Conservation (phyloP, 2,888 invertebrate species). For the Melitaea athalia region DNA sequence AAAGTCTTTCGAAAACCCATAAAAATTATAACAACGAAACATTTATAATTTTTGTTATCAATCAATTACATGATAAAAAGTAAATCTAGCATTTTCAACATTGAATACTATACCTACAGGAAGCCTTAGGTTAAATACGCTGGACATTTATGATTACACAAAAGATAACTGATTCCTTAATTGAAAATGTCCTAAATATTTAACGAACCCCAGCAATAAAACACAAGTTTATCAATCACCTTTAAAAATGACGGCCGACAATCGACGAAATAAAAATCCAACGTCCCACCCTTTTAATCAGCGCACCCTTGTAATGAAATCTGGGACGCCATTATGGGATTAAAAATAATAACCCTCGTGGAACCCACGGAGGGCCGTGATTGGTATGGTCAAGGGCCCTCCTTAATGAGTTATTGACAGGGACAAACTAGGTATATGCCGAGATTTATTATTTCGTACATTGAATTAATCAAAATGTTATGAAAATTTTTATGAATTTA, state of each 20-base stretch:
- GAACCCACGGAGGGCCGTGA: constrained; percentile 51
- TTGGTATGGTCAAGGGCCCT: constrained; percentile 57
- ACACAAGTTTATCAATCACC: constrained; percentile 32
- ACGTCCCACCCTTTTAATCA: constrained; percentile 75
- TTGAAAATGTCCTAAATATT: background rate
- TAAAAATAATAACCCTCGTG: constrained; percentile 77
- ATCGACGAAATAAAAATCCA: constrained; percentile 52
- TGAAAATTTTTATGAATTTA: too few relatives aligned
- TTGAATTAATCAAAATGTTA: constrained; percentile 15
- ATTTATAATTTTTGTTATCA: too few relatives aligned
- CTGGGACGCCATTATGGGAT: constrained; percentile 81
- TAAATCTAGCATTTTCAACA: too few relatives aligned
- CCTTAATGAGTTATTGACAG: constrained; percentile 69
- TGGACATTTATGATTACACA: background rate
- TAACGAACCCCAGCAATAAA: background rate
- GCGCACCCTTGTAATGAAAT: constrained; percentile 77
- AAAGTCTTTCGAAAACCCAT: too few relatives aligned
- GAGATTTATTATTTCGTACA: background rate
- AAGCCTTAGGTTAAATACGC: too few relatives aligned
- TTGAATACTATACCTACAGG: too few relatives aligned
- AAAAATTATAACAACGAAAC: too few relatives aligned
- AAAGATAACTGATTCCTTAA: background rate
- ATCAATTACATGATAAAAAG: too few relatives aligned
- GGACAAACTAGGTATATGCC: constrained; percentile 27
- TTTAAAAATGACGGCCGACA: constrained; percentile 42